Evolutionary conservation across 1,140 invertebrate genomes (phyloP).

Genomic region (Pollicipes pollicipes): DNA sequence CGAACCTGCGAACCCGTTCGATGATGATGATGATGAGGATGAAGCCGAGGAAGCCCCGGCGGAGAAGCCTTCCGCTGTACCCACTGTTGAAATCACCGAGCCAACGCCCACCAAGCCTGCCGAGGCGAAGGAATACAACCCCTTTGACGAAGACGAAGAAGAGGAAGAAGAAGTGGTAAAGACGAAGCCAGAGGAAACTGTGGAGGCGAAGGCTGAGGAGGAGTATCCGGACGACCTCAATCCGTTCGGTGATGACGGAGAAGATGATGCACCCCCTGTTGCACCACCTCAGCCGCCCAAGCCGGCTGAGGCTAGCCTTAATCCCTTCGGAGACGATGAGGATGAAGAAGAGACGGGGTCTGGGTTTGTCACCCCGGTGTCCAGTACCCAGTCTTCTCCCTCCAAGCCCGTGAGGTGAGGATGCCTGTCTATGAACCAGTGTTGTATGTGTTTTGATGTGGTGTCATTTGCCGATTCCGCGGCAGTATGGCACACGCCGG

Average conservation of each 20-base stretch:
- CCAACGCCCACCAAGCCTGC: conserved; percentile 1
- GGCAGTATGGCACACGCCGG: too few species aligned
- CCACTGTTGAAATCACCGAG: background rate
- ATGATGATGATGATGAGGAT: background rate
- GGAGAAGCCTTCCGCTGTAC: background rate
- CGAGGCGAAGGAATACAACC: conserved; percentile 14
- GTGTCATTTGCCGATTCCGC: too few species aligned
- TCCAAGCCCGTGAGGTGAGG: conserved; percentile 3
- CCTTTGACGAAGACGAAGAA: conserved; percentile 16
- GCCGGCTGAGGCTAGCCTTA: conserved; percentile 30
- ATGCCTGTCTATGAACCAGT: too few species aligned
- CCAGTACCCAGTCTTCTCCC: background rate
- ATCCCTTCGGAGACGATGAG: conserved; percentile 51
- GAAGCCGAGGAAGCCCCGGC: background rate
- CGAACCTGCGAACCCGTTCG: background rate
- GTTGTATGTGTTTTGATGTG: too few species aligned
- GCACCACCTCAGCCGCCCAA: conserved; percentile 3
- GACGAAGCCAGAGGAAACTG: conserved; percentile 13
- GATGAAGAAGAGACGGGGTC: conserved; percentile 30
- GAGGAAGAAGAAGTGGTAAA: conserved; percentile 16
- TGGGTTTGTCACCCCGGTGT: conserved; percentile 1
- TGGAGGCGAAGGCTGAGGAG: conserved; percentile 12
- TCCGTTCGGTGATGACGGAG: conserved; percentile 39
- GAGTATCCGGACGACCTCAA: conserved; percentile 58
- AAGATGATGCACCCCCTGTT: conserved; percentile 15